Evolutionary conservation across 2,888 invertebrate species (phyloP).

Genomic region (Nezara viridula): DNA sequence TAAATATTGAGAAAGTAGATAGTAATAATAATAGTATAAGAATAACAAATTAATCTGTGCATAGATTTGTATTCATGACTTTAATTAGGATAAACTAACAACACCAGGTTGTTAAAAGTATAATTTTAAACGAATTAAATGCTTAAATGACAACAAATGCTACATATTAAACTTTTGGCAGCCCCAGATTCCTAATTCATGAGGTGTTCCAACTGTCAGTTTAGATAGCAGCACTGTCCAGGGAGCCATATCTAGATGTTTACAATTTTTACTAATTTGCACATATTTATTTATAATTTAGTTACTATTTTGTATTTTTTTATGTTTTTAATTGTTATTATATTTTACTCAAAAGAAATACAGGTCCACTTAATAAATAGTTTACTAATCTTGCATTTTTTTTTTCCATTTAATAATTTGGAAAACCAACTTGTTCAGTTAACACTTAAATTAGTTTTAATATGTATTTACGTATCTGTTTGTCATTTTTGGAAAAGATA

Average conservation of each 20-base stretch:
- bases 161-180: neutral
- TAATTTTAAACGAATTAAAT: neutral
- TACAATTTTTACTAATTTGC: neutral
- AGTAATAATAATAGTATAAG: too few relatives aligned
- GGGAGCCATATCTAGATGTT: neutral
- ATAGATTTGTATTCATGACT: too few relatives aligned
- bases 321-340: neutral
- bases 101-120: neutral
- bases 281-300: neutral
- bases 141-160: neutral
- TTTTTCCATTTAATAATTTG: neutral
- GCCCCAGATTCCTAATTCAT: neutral
- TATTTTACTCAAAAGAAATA: neutral
- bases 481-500: too few relatives aligned
- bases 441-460: too few relatives aligned
- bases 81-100: too few relatives aligned
- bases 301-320: neutral
- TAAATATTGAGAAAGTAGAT: too few relatives aligned
- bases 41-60: too few relatives aligned
- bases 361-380: neutral
- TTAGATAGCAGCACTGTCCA: neutral
- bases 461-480: too few relatives aligned
- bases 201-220: neutral
- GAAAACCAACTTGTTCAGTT: neutral
- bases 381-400: neutral